Conservation (phyloP, 2,113 vertebrate species). For the Dasypus novemcinctus region DNA sequence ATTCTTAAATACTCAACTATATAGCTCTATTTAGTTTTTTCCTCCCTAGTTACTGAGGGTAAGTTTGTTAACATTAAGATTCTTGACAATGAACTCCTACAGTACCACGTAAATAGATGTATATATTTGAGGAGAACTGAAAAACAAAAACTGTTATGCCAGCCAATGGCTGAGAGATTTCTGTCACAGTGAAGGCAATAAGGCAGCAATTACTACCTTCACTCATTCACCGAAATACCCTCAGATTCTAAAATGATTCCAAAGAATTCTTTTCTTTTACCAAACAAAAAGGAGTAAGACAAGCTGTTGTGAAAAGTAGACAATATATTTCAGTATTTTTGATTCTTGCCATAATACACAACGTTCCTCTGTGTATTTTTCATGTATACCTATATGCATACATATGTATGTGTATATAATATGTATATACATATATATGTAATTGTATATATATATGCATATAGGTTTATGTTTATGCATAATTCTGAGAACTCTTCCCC, state of each 20-base stretch:
- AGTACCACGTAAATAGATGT: background rate
- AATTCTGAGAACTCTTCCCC: background rate
- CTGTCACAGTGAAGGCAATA: background rate
- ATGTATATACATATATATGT: background rate
- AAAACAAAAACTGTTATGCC: background rate
- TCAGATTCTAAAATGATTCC: background rate
- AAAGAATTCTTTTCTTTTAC: background rate
- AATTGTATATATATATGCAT: background rate
- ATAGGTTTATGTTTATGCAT: background rate
- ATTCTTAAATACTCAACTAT: no score
- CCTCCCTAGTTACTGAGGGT: no score
- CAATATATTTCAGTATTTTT: background rate
- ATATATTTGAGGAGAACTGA: background rate
- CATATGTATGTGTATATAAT: background rate
- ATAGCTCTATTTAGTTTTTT: no score
- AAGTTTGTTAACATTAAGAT: no score
- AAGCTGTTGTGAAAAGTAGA: background rate
- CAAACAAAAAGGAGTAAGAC: background rate
- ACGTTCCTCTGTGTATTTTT: background rate
- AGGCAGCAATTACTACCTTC: background rate
- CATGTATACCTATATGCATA: background rate
- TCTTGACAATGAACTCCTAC: background rate
- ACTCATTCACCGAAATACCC: background rate
- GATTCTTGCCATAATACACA: background rate
- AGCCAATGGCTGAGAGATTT: background rate